Base-by-base conservation (phyloP, 2,113 vertebrate genomes). In the Bucco capensis region DNA sequence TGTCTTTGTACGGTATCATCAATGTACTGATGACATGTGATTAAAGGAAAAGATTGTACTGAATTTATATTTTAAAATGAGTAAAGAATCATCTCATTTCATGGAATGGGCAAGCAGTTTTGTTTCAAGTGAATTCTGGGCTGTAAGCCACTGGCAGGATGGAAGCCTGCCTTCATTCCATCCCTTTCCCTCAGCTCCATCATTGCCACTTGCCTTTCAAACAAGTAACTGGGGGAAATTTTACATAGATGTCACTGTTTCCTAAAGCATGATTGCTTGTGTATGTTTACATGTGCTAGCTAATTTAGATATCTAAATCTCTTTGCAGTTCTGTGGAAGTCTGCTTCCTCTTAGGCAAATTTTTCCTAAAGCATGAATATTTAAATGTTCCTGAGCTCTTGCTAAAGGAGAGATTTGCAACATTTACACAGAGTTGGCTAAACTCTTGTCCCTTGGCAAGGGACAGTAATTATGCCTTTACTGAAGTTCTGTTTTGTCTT, bases 61-160 rank as follows among this genome's bases (percentile, higher is more conserved):
- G 50, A 6, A 7, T 23, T 47, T 50, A 38, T 12, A 5, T 2
- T 11, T 7, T 30, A 1, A 5, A 44, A 9, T 13, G 4, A 1
- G 15, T 10, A 0, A 12, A 22, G n/a, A 2, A 12, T 31, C 6
- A 2, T 3, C 8, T 12, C 4, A 0, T n/a, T 58, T 12, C 14
- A 2, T 24, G 23, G 13, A 9, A 13, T 12, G 10, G 42, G 25
- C 2, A 4, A 49, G 49, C 53, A 49, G 1, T 24, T 54, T 27
- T n/a, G 17, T 27, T 67, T 40, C 31, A 7, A 13, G 38, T 35
- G 37, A 11, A 11, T 62, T 14, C 17, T 17, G 83, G 14, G 22
- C 56, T 73, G 33, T 13, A 23, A 72, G 37, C 19, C 19, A 0
- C 31, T 30, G 7, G 12, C 24, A 84, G 44, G 18, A 9, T 30